Evolutionary conservation across 2,888 invertebrate species (phyloP), one percentile per base, ranked within the genome.

Genomic region (Parelbella ahira): DNA sequence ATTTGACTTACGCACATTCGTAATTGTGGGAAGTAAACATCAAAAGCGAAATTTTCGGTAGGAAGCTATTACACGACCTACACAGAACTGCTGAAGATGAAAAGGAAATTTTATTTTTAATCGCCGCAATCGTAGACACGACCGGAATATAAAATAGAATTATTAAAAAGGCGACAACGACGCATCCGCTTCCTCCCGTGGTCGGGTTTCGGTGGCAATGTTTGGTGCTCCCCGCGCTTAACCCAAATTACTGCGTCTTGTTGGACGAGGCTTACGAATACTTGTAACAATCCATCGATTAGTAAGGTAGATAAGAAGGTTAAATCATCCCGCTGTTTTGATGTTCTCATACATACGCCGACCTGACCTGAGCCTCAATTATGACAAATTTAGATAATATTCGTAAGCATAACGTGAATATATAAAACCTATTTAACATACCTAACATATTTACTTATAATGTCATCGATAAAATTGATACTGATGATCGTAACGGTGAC

Each of bases 101-200:
- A 81, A 81, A 65, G 73, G 63, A 37, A 64, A 63, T 58, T 64
- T 67, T 76, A 79, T 79, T 81, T 81, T 79, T 80, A 71, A 78
- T 78, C 69, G 60, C 64, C 61, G 63, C 68, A 66, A 66, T 63
- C 59, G 56, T 54, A 61, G 68, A 65, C 71, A 64, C 64, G 63
- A 46, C 63, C 57, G 54, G 70, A 74, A 76, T 79, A 74, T 76
- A 74, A 79, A 81, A 74, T 65, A 61, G 68, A 69, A 81, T 72
- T 80, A 79, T 80, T 80, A 80, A 78, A 82, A 76, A 71, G 64
- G 61, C 68, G 75, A 79, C 74, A 72, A 72, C 72, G 71, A 63
- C 69, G 70, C 80, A 77, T 83, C 83, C 83, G 83, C 60, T 83
- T 83, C 81, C 82, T 78, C 65, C 73, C 68, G 56, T 58, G 54